These are phyloP conservation scores for Operophtera brumata DNA, from an alignment of 2,888 invertebrate species.

Conservation along the genomic window DNA sequence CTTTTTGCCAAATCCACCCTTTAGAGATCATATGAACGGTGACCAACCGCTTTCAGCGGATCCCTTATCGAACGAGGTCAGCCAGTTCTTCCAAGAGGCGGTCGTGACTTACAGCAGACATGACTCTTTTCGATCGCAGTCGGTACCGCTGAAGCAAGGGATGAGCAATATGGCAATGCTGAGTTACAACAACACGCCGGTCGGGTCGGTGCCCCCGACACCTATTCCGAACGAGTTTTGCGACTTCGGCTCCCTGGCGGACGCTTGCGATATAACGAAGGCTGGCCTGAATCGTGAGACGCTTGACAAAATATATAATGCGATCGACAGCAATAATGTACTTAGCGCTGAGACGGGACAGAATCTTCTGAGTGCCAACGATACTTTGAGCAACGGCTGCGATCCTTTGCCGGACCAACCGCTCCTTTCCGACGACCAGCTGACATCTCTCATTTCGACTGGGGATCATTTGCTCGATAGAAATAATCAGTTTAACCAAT, in stretches of 20 bases:
- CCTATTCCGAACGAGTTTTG: constrained; percentile 87
- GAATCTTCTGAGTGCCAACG: constrained; percentile 55
- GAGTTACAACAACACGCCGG: constrained; percentile 78
- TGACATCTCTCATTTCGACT: constrained; percentile 67
- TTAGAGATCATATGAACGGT: constrained; percentile 71
- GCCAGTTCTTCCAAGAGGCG: constrained; percentile 81
- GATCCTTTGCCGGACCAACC: constrained; percentile 63
- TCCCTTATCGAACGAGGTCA: constrained; percentile 81
- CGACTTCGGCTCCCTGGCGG: constrained; percentile 84
- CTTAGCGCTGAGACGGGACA: constrained; percentile 56
- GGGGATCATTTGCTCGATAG: constrained; percentile 59
- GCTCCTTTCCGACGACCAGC: constrained; percentile 63
- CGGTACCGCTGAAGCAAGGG: constrained; percentile 87
- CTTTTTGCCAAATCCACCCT: constrained; percentile 65
- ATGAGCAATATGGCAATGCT: constrained; percentile 62
- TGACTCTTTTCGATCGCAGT: constrained; percentile 85
- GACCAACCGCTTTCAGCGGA: constrained; percentile 74
- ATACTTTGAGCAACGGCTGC: constrained; percentile 64
- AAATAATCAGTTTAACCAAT: constrained; percentile 57
- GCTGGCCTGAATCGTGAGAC: constrained; percentile 81
- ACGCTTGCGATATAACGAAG: constrained; percentile 77
- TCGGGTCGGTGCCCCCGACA: constrained; percentile 84
- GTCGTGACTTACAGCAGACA: constrained; percentile 63
- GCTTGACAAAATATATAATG: constrained; percentile 83
- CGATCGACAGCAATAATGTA: constrained; percentile 79